These are phyloP conservation scores for Heliothis virescens DNA, from an alignment of 1,140 invertebrate genomes.

Conservation along the genomic window DNA sequence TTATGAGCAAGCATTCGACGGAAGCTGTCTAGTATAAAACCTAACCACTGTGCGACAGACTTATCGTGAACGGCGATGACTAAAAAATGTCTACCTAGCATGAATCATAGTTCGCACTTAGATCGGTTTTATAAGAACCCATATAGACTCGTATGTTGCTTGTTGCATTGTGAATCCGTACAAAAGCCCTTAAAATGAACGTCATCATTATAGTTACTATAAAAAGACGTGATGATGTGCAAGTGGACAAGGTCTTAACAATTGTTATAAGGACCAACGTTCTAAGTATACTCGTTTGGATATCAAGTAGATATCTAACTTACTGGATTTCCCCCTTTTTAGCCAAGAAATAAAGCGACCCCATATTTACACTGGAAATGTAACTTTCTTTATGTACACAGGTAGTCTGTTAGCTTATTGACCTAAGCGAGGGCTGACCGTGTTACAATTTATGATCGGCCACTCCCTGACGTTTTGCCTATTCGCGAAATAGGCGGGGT, in stretches of 20 bases:
- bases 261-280: too few relatives aligned
- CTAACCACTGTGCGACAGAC: neutral
- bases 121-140: slow-evolving; percentile 1
- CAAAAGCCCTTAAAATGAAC: neutral
- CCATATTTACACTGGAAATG: neutral
- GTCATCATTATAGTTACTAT: too few relatives aligned
- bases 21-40: neutral
- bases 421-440: slow-evolving; percentile 18
- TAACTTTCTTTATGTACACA: neutral
- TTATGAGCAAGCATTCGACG: neutral
- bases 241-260: too few relatives aligned
- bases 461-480: slow-evolving; percentile 28
- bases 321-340: too few relatives aligned
- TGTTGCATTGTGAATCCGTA: neutral
- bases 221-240: too few relatives aligned
- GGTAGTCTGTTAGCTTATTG: slow-evolving; percentile 30
- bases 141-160: neutral
- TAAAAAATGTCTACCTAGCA: neutral
- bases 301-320: too few relatives aligned
- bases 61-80: slow-evolving; percentile 1
- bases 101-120: slow-evolving; percentile 7
- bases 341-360: neutral
- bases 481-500: slow-evolving; percentile 23
- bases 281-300: too few relatives aligned
- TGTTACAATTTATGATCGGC: slow-evolving; percentile 35